Base-by-base conservation (phyloP, 2,888 invertebrate species). In the Heteropelma amictum region DNA sequence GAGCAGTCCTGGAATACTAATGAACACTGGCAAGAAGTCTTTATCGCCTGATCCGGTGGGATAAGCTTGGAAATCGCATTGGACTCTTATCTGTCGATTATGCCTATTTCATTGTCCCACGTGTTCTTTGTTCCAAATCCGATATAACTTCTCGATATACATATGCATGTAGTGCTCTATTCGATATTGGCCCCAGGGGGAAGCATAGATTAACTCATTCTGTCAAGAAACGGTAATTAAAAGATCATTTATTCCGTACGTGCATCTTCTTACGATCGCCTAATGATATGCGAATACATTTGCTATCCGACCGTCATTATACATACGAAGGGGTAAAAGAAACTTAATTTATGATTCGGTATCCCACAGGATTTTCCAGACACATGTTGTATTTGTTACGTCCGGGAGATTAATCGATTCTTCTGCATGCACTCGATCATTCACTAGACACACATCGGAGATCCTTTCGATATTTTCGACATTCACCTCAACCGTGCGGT, bases 351-450 rank as follows among this genome's bases (percentile, higher is more conserved):
- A 79, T 76, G 76, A 70, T 45, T 71, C 40, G 47, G 54, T 65
- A 79, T 75, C 60, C 58, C 67, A 38, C 61, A 54, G 47, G 63
- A 76, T 72, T 61, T 60, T 38, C 35, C 58, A 74, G 72, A 74
- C 77, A 80, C 68, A 72, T 80, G 79, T 77, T 80, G 47, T 72
- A 77, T 75, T 74, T 77, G 79, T 81, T 79, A 79, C 71, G 76
- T 70, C 60, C 60, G 51, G 67, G 77, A 78, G 77, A 81, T 81
- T 81, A 76, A 81, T 81, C 76, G 79, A 77, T 49, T 56, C 70
- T 64, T 45, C 60, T n/a, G 38, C 49, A 23, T 58, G 51, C 51
- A 60, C 68, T 54, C 47, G 47, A 61, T 61, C 28, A 58, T 51
- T 58, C 51, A 47, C 56, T 19, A 42, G 19, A 45, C 28, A 23